A percentile compares a stretch with the other conserved stretches of the same genome.
Conservation (phyloP, 2,888 invertebrate genomes). For the Campoletis raptor region DNA sequence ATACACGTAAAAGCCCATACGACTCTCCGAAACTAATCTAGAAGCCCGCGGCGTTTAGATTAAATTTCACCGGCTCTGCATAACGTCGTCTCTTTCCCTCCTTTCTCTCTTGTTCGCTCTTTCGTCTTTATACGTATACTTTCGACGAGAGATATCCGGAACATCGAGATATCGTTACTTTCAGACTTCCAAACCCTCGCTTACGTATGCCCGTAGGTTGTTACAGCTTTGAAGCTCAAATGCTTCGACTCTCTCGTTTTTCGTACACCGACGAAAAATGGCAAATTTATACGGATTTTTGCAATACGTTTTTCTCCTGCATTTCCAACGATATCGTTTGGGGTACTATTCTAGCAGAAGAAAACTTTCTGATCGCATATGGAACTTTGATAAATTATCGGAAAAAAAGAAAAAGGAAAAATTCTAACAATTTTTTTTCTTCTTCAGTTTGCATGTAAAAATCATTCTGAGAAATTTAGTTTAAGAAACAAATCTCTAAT, state of each 20-base stretch:
- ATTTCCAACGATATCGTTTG: background rate
- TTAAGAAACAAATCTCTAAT: background rate
- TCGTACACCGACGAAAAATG: background rate
- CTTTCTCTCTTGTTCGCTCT: background rate
- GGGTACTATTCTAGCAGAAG: background rate
- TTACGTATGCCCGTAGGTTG: background rate
- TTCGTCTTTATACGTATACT: constrained; percentile 16
- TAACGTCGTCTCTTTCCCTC: constrained; percentile 9
- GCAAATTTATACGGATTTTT: constrained; percentile 1
- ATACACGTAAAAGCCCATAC: constrained; percentile 36
- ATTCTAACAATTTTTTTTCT: background rate
- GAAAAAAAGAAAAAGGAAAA: background rate
- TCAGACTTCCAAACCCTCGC: constrained; percentile 30
- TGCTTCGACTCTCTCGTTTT: background rate
- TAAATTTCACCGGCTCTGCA: constrained; percentile 65
- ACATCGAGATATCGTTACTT: constrained; percentile 60
- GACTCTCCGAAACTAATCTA: constrained; percentile 66
- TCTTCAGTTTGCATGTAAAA: background rate
- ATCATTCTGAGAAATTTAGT: background rate
- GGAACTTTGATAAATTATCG: background rate
- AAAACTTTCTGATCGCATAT: background rate
- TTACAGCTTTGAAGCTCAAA: background rate
- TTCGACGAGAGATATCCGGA: constrained; percentile 54
- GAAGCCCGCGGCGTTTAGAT: constrained; percentile 66
- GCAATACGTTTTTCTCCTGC: background rate